Conservation (phyloP, 2,888 invertebrate species). For the Rhodophaea formosa region DNA sequence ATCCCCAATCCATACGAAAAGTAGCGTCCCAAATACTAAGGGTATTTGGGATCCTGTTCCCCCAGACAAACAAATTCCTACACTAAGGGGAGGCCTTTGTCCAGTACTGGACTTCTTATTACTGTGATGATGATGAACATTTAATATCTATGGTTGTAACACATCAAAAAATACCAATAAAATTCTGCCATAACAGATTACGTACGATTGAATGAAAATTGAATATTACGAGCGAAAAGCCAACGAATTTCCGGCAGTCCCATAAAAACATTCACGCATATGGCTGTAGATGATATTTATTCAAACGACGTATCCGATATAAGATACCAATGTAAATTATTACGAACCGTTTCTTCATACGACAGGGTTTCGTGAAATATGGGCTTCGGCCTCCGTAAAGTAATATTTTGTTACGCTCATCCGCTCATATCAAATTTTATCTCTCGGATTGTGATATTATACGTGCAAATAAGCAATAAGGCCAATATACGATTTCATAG, state of each 20-base stretch:
- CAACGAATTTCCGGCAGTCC: background rate
- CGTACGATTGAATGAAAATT: background rate
- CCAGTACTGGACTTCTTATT: too few relatives aligned
- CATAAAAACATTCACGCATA: conserved; percentile 11
- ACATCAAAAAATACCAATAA: too few relatives aligned
- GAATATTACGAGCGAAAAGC: background rate
- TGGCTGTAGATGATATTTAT: conserved; percentile 9
- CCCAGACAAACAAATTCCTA: too few relatives aligned
- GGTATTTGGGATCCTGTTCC: too few relatives aligned
- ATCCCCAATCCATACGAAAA: too few relatives aligned
- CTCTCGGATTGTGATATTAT: conserved; percentile 6
- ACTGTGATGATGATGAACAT: too few relatives aligned
- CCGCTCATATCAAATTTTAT: conserved; percentile 14
- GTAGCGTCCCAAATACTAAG: too few relatives aligned
- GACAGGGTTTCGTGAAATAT: conserved; percentile 29
- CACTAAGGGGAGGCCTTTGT: too few relatives aligned
- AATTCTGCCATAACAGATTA: background rate
- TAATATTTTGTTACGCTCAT: conserved; percentile 13
- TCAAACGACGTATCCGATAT: conserved; percentile 20
- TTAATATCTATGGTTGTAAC: too few relatives aligned
- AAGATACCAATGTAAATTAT: conserved; percentile 28
- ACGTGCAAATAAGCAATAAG: conserved; percentile 12
- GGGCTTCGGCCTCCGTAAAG: background rate
- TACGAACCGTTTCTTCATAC: conserved; percentile 29
- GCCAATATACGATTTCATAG: conserved; percentile 12